Evolutionary conservation across 2,113 vertebrate genomes (phyloP).

Genomic region (Limnothrissa miodon): DNA sequence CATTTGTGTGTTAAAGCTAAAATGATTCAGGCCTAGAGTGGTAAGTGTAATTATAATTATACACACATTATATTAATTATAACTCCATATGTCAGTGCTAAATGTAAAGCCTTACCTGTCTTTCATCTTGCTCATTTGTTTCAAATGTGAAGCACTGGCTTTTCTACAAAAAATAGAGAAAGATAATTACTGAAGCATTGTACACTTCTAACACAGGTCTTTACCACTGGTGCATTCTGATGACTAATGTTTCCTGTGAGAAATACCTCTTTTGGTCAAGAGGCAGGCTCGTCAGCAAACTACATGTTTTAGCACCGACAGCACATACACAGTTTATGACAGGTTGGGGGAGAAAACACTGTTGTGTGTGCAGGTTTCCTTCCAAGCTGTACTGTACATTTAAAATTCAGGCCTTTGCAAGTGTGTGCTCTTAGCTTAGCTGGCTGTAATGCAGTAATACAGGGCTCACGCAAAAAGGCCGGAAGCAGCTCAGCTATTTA

Average conservation of each 20-base stretch:
- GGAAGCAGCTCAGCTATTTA: constrained; percentile 27
- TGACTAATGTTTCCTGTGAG: not conserved
- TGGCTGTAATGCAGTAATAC: not conserved
- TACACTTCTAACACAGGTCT: not conserved
- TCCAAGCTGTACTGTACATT: not conserved
- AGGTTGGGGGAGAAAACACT: not conserved
- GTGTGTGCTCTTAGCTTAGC: not conserved
- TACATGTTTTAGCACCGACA: not conserved
- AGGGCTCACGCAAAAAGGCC: not conserved
- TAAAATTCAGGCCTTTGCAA: not conserved
- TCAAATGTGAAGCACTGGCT: constrained; percentile 84
- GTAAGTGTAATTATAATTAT: not conserved
- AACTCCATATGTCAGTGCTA: not conserved
- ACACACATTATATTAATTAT: no score
- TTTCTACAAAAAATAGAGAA: constrained; percentile 68
- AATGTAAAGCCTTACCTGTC: constrained; percentile 71
- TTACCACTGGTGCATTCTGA: not conserved
- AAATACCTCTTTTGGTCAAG: not conserved
- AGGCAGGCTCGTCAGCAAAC: not conserved
- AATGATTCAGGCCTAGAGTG: not conserved
- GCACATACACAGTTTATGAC: not conserved
- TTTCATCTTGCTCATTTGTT: constrained; percentile 71
- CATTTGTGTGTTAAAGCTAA: not conserved
- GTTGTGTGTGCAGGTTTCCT: not conserved
- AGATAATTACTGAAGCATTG: constrained; percentile 23